Evolutionary conservation across 2,888 invertebrate genomes (phyloP).

Genomic region (Thymelicus acteon): DNA sequence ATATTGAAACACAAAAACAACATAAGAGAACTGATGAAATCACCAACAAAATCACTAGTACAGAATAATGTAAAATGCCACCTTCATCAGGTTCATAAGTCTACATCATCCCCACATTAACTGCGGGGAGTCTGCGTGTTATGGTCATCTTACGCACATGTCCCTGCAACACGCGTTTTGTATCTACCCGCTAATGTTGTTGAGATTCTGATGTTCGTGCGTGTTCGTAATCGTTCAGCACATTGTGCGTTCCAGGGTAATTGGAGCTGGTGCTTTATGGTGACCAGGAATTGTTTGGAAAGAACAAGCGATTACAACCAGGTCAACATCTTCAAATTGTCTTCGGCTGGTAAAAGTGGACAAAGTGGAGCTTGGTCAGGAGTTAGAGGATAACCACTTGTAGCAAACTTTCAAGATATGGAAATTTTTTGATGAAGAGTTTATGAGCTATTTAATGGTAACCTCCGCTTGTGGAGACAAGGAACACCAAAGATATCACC

Average conservation of each 20-base stretch:
- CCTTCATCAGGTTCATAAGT: constrained; percentile 35
- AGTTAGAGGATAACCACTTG: neutral
- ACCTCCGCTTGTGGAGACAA: no score
- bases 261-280: neutral
- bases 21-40: no score
- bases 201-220: constrained; percentile 14
- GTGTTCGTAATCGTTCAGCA: constrained; percentile 20
- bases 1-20: no score
- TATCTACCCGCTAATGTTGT: constrained; percentile 21
- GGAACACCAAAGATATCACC: no score
- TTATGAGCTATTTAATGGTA: no score
- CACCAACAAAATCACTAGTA: no score
- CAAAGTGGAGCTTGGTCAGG: no score
- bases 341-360: no score
- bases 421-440: neutral
- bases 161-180: constrained; percentile 37
- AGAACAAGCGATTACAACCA: neutral
- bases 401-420: no score
- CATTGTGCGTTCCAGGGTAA: neutral
- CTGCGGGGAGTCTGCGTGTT: constrained; percentile 45
- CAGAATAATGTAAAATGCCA: neutral
- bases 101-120: constrained; percentile 36
- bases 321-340: no score
- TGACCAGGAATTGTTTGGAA: neutral
- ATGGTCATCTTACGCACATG: constrained; percentile 50